Evolutionary conservation across 2,113 vertebrate species (phyloP).

Genomic region (Elephantulus edwardii): DNA sequence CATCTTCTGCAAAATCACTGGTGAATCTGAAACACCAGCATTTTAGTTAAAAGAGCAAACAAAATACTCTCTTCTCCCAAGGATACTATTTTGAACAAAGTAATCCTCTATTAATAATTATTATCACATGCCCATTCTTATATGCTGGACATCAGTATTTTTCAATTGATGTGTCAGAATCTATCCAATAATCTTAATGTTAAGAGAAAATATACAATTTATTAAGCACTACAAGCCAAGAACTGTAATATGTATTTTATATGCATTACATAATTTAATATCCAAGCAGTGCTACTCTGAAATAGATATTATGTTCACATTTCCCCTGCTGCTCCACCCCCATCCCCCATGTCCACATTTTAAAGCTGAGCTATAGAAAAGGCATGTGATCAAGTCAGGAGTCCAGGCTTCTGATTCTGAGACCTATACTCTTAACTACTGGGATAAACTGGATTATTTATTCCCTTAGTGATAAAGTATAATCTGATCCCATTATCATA

Average conservation of each 20-base stretch:
- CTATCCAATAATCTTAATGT: background rate
- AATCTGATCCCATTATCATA: background rate
- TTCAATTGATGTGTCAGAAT: background rate
- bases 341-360: background rate
- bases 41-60: no score
- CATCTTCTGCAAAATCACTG: no score
- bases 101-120: background rate
- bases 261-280: background rate
- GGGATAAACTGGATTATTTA: background rate
- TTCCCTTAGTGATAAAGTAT: background rate
- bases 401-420: background rate
- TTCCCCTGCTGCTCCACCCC: no score
- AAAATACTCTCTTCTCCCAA: no score
- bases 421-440: background rate
- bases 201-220: constrained; percentile 11
- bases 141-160: background rate
- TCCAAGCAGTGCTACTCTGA: background rate
- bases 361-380: background rate
- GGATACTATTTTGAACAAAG: background rate
- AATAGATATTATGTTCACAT: no score
- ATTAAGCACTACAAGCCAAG: background rate
- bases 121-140: background rate
- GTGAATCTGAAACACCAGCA: no score
- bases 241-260: background rate
- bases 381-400: background rate